Percentiles rank a stretch among this genome's conserved stretches.
phyloP scores from a whole-genome alignment of 2,797 vertebrate genomes.

The Poeciliopsis infans region DNA sequence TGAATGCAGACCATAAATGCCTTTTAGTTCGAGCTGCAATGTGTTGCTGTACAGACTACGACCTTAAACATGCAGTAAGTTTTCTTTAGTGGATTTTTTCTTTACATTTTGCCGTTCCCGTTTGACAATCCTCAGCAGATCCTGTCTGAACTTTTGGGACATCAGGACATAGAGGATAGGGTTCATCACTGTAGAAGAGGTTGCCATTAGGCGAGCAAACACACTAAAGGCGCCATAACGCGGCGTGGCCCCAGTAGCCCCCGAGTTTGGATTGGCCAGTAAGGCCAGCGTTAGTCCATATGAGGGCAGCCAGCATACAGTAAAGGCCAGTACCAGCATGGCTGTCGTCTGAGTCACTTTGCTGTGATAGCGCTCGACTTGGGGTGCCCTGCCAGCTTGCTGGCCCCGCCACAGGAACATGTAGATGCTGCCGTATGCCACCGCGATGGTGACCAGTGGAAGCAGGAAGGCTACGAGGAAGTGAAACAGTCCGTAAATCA shows the following conservation, averaged over 20 bases:
- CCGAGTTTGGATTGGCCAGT: constrained; percentile 48
- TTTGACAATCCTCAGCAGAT: constrained; percentile 68
- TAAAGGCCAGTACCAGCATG: constrained; percentile 81
- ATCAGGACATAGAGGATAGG: constrained; percentile 83
- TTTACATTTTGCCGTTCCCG: constrained; percentile 3
- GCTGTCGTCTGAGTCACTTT: constrained; percentile 80
- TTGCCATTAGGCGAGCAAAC: constrained; percentile 77
- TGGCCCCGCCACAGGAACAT: constrained; percentile 68
- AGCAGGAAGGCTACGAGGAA: constrained; percentile 79
- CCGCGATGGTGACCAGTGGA: constrained; percentile 74
- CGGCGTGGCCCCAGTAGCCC: constrained; percentile 69
- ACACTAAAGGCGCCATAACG: constrained; percentile 70
- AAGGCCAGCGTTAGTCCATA: constrained; percentile 76
- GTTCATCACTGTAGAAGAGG: constrained; percentile 81
- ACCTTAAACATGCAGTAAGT: not conserved
- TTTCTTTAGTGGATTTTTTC: not conserved
- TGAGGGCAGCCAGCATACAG: constrained; percentile 84
- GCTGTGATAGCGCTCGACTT: constrained; percentile 81
- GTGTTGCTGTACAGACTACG: too few relatives aligned
- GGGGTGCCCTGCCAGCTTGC: constrained; percentile 49
- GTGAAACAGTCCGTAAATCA: constrained; percentile 76
- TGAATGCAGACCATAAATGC: not conserved
- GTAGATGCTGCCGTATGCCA: constrained; percentile 78
- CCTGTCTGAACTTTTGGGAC: constrained; percentile 82
- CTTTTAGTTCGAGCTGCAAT: not conserved